Conservation (phyloP, 2,113 vertebrate genomes). For the Aramus guarauna region DNA sequence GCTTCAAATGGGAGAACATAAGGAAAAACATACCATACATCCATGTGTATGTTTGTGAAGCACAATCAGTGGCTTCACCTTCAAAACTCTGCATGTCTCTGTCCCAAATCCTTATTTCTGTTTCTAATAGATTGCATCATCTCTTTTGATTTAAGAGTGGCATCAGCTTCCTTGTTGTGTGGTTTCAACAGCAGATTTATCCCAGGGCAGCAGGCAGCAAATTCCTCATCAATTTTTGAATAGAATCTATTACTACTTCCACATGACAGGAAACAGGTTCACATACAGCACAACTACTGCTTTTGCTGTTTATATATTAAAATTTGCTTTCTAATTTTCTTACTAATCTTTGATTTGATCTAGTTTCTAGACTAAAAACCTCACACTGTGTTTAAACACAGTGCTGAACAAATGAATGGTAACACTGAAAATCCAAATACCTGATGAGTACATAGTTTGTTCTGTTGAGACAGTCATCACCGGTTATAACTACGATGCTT, state of each 20-base stretch:
- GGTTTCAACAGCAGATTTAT: not conserved
- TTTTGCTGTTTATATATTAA: not conserved
- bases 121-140: not conserved
- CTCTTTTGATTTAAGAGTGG: not conserved
- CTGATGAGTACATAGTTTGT: not conserved
- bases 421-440: not conserved
- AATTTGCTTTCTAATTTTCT: not conserved
- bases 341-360: not conserved
- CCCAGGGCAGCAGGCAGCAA: not conserved
- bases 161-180: not conserved
- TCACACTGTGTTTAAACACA: not conserved
- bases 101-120: not conserved
- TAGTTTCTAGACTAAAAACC: not conserved
- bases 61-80: not conserved
- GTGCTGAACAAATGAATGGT: not conserved
- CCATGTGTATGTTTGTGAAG: rapidly evolving
- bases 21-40: not conserved
- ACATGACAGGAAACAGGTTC: not conserved
- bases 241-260: not conserved
- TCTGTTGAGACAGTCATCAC: not conserved
- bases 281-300: not conserved
- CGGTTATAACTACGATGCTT: not conserved
- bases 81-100: not conserved
- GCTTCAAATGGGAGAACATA: not conserved
- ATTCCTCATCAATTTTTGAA: not conserved